These are phyloP conservation scores for Apolygus lucorum DNA, from an alignment of 1,140 invertebrate genomes.

Conservation along the genomic window DNA sequence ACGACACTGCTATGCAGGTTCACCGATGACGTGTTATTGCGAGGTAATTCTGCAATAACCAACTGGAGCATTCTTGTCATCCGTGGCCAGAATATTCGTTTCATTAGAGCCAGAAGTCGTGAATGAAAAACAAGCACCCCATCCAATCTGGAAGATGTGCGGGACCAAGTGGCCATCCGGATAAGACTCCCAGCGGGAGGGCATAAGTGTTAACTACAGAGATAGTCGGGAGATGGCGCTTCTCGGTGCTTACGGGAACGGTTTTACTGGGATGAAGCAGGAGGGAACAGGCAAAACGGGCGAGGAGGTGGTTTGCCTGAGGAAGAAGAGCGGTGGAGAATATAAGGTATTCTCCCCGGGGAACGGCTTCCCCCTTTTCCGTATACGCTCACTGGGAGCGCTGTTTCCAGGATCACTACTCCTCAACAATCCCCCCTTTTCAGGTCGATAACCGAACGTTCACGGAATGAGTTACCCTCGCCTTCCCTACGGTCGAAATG, in stretches of 20 bases:
- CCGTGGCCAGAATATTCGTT: too few relatives aligned
- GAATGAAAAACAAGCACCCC: background rate
- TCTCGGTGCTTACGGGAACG: constrained; percentile 1
- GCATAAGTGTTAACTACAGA: constrained; percentile 12
- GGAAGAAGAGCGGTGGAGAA: background rate
- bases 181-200: background rate
- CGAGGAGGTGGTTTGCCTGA: background rate
- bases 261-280: background rate
- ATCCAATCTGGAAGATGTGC: constrained; percentile 5
- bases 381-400: background rate
- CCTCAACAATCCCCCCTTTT: background rate
- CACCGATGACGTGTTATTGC: too few relatives aligned
- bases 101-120: background rate
- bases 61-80: too few relatives aligned
- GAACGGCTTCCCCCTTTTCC: background rate
- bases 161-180: constrained; percentile 8
- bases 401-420: constrained; percentile 7
- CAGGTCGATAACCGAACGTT: constrained; percentile 11
- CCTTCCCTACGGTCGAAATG: too few relatives aligned
- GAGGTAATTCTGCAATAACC: too few relatives aligned
- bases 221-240: constrained; percentile 8
- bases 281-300: background rate
- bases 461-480: background rate
- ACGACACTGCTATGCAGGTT: too few relatives aligned
- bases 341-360: background rate